Evolutionary conservation across 2,888 invertebrate genomes (phyloP), one percentile per base, ranked within the genome.

Genomic region (Sminthurides aquaticus): DNA sequence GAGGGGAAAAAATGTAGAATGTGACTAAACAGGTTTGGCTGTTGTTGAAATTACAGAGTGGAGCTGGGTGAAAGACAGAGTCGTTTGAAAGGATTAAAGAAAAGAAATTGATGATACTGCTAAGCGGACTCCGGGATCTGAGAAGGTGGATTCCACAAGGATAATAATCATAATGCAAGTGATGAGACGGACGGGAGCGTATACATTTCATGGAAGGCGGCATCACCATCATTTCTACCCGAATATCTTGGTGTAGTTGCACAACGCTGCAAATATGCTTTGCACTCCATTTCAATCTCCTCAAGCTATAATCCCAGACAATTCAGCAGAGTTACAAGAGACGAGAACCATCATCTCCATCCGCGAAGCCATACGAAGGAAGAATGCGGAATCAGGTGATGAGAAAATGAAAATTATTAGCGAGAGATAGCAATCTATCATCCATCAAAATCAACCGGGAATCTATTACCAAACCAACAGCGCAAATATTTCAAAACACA

Each of bases 1-100:
- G n/a, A n/a, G n/a, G n/a, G n/a, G 27, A 60, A 62, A 62, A 62
- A 62, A 62, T 62, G 56, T 56, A 62, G 62, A 62, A 62, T 62
- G 62, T 62, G 62, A 62, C 62, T 62, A 62, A 62, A 62, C 62
- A 57, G 62, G 62, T 62, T 61, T 54, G 48, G 22, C 56, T 43
- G 25, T 34, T 56, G 62, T 62, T 48, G 28, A 62, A 62, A 62
- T 57, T 57, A 48, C 48, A 62, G 34, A 34, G 26, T 57, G 28
- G 57, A 15, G 62, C 18, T 56, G 56, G 57, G 43, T 34, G 43
- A 34, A 34, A 34, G 43, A 34, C 43, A 15, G 43, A 34, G 43
- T 15, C 15, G 43, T n/a, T n/a, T n/a, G n/a, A 11, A 34, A 34
- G 43, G 43, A 34, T 34, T 34, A 5, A 15, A 15, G 43, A 15